These are phyloP conservation scores for Alsophila aescularia DNA, from an alignment of 2,888 invertebrate species.

Conservation along the genomic window DNA sequence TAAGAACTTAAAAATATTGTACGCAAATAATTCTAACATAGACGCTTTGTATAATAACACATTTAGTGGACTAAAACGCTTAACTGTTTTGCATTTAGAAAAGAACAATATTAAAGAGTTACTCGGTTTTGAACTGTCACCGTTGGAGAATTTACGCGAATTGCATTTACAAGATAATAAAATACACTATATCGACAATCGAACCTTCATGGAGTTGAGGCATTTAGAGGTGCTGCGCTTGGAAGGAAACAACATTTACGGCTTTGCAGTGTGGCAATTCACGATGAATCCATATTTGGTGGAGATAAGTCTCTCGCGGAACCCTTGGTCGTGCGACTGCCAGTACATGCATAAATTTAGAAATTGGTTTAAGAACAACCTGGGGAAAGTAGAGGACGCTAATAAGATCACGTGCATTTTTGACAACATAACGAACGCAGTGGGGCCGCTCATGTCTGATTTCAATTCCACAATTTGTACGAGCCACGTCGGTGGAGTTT, in stretches of 20 bases:
- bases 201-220: slow-evolving; percentile 91
- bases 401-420: slow-evolving; percentile 90
- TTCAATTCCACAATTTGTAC: slow-evolving; percentile 92
- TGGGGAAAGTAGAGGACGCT: slow-evolving; percentile 92
- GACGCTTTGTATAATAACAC: slow-evolving; percentile 94
- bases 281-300: slow-evolving; percentile 92
- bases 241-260: slow-evolving; percentile 92
- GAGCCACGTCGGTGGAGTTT: slow-evolving; percentile 88
- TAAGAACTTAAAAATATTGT: slow-evolving; percentile 94
- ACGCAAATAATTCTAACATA: slow-evolving; percentile 95
- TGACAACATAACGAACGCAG: slow-evolving; percentile 88
- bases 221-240: slow-evolving; percentile 93
- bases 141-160: slow-evolving; percentile 92
- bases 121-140: slow-evolving; percentile 92
- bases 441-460: slow-evolving; percentile 89
- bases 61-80: slow-evolving; percentile 93
- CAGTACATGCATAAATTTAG: slow-evolving; percentile 91
- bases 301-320: slow-evolving; percentile 92
- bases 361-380: slow-evolving; percentile 90
- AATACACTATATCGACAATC: slow-evolving; percentile 92
- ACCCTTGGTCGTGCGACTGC: slow-evolving; percentile 97
- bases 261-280: slow-evolving; percentile 94
- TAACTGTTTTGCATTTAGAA: slow-evolving; percentile 93
- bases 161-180: slow-evolving; percentile 94
- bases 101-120: slow-evolving; percentile 92